Conservation (phyloP, 2,797 vertebrate species). For the Oreonectes daqikongensis region DNA sequence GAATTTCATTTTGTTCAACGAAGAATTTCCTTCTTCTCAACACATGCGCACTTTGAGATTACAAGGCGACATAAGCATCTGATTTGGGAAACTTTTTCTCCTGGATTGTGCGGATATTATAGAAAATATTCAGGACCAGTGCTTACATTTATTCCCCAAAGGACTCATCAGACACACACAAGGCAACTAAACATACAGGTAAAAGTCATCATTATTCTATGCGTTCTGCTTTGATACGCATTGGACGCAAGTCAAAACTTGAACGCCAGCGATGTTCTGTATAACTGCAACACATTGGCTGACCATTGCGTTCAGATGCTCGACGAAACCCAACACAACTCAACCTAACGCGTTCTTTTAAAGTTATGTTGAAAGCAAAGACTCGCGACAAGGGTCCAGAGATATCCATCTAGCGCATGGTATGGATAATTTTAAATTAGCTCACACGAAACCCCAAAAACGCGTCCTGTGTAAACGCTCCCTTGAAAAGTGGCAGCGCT, state of each 20-base stretch:
- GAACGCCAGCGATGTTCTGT: neutral
- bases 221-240: neutral
- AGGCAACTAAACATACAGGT: conserved; percentile 13
- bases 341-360: neutral
- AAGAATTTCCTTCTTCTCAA: neutral
- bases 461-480: neutral
- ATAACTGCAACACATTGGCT: too few relatives aligned
- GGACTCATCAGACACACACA: neutral
- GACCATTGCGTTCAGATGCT: neutral
- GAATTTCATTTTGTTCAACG: neutral
- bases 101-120: neutral
- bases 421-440: too few relatives aligned
- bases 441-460: too few relatives aligned
- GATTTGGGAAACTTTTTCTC: conserved; percentile 6
- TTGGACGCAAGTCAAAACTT: neutral
- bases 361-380: neutral
- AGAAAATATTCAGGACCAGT: neutral
- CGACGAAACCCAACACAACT: neutral
- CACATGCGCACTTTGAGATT: neutral
- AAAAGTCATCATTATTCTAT: neutral
- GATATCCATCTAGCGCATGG: neutral
- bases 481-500: neutral
- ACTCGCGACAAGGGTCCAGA: neutral
- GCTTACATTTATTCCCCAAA: neutral
- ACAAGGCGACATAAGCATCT: neutral